Base-by-base conservation (phyloP, 2,113 vertebrate species). In the Phasianus colchicus region DNA sequence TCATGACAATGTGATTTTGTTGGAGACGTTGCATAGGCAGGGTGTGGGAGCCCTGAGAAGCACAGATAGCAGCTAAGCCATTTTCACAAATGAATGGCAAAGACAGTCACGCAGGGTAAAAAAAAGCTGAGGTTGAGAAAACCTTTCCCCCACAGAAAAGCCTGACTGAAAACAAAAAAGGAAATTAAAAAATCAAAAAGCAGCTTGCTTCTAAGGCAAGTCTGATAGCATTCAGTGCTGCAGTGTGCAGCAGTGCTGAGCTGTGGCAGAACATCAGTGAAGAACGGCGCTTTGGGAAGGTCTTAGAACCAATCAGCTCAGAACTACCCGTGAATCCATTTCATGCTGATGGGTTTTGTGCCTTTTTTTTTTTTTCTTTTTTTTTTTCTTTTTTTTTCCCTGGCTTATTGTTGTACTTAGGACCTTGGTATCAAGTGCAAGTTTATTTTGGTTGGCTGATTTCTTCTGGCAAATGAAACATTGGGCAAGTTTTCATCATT, bases 211-310 rank as follows among this genome's bases (percentile, higher is more conserved):
- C 21, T 25, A 52, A 78, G 42, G 61, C n/a, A 25, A 36, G 12
- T 7, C 7, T 6, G 29, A 30, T 90, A 25, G 24, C 29, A 5
- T 11, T 50, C 40, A 60, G 66, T 40, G 67, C 61, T 38, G 40
- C 3, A 8, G n/a, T 0, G 1, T 1, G 1, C 0, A 0, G 55
- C 50, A 30, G 27, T 20, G 61, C 64, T 81, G 47, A 32, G 2
- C 40, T 64, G 8, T 10, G 36, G 60, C 32, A 66, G 65, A 61
- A 57, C 25, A 18, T 54, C 61, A 18, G 2, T 29, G 11, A 60
- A 67, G 5, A 16, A 5, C 24, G 5, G 42, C 27, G 29, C 0
- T 0, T 25, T 16, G n/a, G 32, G 70, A 76, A 76, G 32, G 8
- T 24, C 57, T 81, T 67, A 13, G 80, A 78, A 32, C 24, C 1